phyloP scores from a whole-genome alignment of 37 sponge, comb jelly and placozoan species.

The Chondrilla cf. caribensis region DNA sequence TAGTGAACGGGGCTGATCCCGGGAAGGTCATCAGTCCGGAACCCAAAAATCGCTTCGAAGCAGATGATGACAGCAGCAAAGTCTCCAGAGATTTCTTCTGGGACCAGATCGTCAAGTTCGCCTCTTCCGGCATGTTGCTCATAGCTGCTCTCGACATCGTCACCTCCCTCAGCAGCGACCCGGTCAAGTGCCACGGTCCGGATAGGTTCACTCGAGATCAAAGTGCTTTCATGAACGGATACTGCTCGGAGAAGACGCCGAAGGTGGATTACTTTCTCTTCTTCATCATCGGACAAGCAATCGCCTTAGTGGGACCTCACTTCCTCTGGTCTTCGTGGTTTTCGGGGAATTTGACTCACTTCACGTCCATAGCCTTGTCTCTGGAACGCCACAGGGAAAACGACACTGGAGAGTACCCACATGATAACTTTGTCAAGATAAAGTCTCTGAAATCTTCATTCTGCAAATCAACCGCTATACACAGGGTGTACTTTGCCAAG shows the following conservation, averaged over 20 bases:
- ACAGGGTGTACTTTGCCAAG: neutral
- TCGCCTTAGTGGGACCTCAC: neutral
- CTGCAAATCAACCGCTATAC: neutral
- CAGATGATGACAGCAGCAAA: neutral
- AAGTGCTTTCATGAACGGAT: neutral
- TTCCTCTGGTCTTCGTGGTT: neutral
- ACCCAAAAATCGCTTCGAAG: too few relatives aligned
- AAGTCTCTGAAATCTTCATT: neutral
- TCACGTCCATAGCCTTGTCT: neutral
- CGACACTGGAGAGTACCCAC: neutral
- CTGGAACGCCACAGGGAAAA: neutral
- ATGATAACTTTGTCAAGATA: neutral
- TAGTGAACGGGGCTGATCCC: too few relatives aligned
- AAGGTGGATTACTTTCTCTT: neutral
- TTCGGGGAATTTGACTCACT: neutral
- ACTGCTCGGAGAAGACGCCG: conserved; percentile 2
- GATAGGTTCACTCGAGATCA: neutral
- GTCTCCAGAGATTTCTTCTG: neutral
- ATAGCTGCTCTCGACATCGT: neutral
- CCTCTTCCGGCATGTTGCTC: neutral
- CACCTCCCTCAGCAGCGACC: neutral
- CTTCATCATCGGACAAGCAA: neutral
- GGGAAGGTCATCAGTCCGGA: too few relatives aligned
- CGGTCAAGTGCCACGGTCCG: neutral
- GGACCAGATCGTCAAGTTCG: neutral